Conservation (phyloP, 2,113 vertebrate genomes). For the Emberiza fucata region DNA sequence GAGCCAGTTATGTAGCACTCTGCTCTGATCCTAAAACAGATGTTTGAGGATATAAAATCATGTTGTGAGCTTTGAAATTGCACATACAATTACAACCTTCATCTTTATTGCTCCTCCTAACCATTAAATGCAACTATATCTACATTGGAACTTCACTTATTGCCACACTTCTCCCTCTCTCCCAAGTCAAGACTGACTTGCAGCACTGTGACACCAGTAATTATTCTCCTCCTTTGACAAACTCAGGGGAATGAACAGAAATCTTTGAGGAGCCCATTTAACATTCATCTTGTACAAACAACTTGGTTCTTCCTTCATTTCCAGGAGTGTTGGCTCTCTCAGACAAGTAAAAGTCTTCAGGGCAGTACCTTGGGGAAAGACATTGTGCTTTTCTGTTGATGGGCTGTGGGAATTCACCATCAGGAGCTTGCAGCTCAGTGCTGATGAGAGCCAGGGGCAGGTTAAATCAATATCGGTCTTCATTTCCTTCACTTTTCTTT, state of each 20-base stretch:
- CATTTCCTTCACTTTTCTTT: background rate
- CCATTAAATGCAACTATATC: conserved; percentile 16
- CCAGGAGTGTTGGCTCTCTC: background rate
- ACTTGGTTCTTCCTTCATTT: background rate
- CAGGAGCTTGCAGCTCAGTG: background rate
- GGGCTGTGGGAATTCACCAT: background rate
- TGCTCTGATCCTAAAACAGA: conserved; percentile 61
- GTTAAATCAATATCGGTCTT: background rate
- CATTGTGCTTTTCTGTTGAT: background rate
- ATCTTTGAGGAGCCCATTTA: background rate
- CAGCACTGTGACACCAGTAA: background rate
- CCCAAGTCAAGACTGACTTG: background rate
- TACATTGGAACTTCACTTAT: background rate
- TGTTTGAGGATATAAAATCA: conserved; percentile 55
- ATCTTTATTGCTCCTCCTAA: conserved; percentile 61
- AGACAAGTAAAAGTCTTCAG: background rate
- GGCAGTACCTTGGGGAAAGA: background rate
- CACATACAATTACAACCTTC: conserved; percentile 51
- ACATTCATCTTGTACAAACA: background rate
- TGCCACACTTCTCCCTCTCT: background rate
- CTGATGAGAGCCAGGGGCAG: accelerated
- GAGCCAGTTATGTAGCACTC: conserved; percentile 44
- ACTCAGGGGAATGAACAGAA: background rate
- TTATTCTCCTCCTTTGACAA: conserved; percentile 1
- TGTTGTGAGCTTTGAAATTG: conserved; percentile 21